Evolutionary conservation across 2,113 vertebrate genomes (phyloP).

Genomic region (Himantopus leucocephalus): DNA sequence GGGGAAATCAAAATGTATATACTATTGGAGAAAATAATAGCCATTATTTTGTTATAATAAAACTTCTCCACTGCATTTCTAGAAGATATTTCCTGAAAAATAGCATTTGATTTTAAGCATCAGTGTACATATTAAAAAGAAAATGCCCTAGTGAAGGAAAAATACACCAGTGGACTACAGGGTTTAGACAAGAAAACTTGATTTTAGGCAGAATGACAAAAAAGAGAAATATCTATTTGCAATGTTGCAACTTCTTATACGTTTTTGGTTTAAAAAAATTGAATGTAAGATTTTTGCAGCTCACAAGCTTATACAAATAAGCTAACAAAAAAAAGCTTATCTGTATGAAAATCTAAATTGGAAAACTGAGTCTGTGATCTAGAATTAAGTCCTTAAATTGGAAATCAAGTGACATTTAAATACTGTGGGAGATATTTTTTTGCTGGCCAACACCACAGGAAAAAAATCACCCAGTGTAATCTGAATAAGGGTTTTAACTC

Average conservation of each 20-base stretch:
- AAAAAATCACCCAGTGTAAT: background rate
- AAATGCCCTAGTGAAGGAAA: background rate
- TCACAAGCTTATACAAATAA: background rate
- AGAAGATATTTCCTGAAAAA: background rate
- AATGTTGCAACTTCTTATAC: fast-evolving
- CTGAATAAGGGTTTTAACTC: background rate
- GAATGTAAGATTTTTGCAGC: background rate
- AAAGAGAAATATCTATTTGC: background rate
- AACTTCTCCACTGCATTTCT: background rate
- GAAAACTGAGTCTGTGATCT: background rate
- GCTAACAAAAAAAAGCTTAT: background rate
- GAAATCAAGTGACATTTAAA: background rate
- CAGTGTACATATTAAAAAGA: background rate
- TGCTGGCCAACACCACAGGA: background rate
- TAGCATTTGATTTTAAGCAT: background rate
- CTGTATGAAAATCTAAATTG: background rate
- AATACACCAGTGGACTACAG: too few species aligned
- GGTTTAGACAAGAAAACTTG: background rate
- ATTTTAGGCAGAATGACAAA: background rate
- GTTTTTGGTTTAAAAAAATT: background rate
- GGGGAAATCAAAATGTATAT: background rate
- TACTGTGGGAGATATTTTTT: background rate
- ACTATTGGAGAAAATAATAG: background rate
- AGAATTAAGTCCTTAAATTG: background rate
- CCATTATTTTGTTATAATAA: background rate